Base-by-base conservation (phyloP, 37 sponge, comb jelly and placozoan species). In the Halisarca cf. caerulea region DNA sequence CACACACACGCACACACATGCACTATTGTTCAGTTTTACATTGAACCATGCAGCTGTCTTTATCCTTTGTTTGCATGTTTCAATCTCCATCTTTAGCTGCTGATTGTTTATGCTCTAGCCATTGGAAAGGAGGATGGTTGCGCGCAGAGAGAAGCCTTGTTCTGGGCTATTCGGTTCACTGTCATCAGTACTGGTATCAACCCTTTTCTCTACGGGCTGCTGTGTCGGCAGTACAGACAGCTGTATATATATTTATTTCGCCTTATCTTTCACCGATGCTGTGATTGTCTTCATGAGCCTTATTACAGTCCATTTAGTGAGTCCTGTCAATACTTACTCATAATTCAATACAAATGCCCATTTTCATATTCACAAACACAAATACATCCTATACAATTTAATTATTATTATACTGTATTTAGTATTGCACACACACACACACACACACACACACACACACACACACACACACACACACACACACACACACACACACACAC, bases 111-210 rank as follows among this genome's bases (percentile, higher is more conserved):
- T 41, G 77, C 77, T 40, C 45, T 44, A 21, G 77, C 43, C 24
- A 39, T 74, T 40, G 77, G 77, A 37, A 24, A 14, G 1, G 77
- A 74, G 77, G 24, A 15, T 15, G 77, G 42, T 6, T 32, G 3
- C 24, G 21, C 4, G 0, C 45, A 44, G 23, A 79, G 68, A 27
- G 75, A 75, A 23, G 51, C 59, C 20, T 38, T 93, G 15, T 93
- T 93, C 54, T 93, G 93, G 93, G 88, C 85, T 23, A 89, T 93
- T 61, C 79, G 93, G 8, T 58, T 89, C 45, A 70, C 93, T 3
- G 87, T 89, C 33, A 83, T 93, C 39, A 84, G 85, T 38, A 85
- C 81, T 17, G 88, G 82, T 39, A 47, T 93, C 36, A 93, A 93
- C 78, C 93, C 93, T 39, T 3, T 93, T 35, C 64, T 93, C 53